phyloP scores from a whole-genome alignment of 1,140 invertebrate species.

The Zaprionus camerounensis region DNA sequence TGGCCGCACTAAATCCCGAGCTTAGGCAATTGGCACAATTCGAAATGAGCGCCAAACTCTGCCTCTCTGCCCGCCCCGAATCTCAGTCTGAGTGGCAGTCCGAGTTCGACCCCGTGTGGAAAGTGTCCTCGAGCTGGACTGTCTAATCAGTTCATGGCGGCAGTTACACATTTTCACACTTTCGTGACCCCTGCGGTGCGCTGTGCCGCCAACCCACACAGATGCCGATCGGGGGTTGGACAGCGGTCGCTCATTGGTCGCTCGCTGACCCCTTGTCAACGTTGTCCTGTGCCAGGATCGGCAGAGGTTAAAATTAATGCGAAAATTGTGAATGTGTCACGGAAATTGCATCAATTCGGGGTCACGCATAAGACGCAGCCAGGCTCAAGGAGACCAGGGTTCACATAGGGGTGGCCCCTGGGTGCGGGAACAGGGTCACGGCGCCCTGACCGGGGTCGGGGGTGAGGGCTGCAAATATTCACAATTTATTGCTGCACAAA shows the following conservation, averaged over 20 bases:
- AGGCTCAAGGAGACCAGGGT: conserved; percentile 61
- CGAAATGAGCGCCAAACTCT: conserved; percentile 68
- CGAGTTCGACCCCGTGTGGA: conserved; percentile 33
- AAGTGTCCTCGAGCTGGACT: conserved; percentile 41
- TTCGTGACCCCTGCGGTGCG: conserved; percentile 77
- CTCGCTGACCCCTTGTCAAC: conserved; percentile 75
- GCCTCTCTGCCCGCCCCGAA: conserved; percentile 12
- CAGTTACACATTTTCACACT: conserved; percentile 71
- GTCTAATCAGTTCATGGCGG: conserved; percentile 66
- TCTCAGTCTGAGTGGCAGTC: background rate
- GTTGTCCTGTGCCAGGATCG: conserved; percentile 32
- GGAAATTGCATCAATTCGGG: conserved; percentile 78
- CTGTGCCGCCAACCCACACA: conserved; percentile 43
- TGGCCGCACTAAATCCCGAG: conserved; percentile 59
- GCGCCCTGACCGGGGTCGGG: conserved; percentile 5
- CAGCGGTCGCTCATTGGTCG: conserved; percentile 42
- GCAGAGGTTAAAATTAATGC: conserved; percentile 79
- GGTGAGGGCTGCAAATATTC: conserved; percentile 53
- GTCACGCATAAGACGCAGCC: conserved; percentile 71
- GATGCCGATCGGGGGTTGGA: conserved; percentile 47
- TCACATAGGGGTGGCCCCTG: conserved; percentile 64
- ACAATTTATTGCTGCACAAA: conserved; percentile 70
- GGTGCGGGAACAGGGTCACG: conserved; percentile 11
- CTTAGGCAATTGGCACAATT: conserved; percentile 72
- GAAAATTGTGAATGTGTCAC: conserved; percentile 73